Evolutionary conservation across 2,113 vertebrate genomes (phyloP).

Genomic region (Burhinus bistriatus): DNA sequence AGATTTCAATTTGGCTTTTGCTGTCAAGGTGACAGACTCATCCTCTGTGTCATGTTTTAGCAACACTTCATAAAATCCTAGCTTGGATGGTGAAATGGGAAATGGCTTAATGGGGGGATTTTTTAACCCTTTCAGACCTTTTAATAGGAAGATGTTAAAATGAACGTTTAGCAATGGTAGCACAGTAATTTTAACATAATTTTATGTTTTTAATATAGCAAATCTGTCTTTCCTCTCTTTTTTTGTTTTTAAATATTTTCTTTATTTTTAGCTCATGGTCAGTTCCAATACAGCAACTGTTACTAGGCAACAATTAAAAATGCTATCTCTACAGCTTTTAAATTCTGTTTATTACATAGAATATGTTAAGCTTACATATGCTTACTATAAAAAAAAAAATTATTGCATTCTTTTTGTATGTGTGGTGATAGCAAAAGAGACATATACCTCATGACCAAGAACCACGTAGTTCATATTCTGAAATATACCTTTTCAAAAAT

Average conservation of each 20-base stretch:
- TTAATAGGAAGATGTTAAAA: background rate
- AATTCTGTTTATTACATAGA: constrained; percentile 41
- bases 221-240: background rate
- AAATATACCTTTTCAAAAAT: background rate
- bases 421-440: background rate
- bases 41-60: background rate
- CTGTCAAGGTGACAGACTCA: constrained; percentile 54
- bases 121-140: constrained; percentile 4
- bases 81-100: background rate
- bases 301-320: constrained; percentile 75
- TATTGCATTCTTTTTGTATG: background rate
- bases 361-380: background rate
- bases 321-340: constrained; percentile 30
- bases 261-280: constrained; percentile 45
- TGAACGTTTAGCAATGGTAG: background rate
- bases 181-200: background rate
- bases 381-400: background rate
- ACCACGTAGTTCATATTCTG: background rate
- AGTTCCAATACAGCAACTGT: constrained; percentile 47
- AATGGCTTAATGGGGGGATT: background rate
- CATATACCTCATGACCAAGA: background rate
- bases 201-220: constrained; percentile 13
- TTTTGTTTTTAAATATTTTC: constrained; percentile 9
- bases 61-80: constrained; percentile 23
- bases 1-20: background rate